Conservation (phyloP, 1,140 invertebrate genomes). For the Bradynema listronoti region DNA sequence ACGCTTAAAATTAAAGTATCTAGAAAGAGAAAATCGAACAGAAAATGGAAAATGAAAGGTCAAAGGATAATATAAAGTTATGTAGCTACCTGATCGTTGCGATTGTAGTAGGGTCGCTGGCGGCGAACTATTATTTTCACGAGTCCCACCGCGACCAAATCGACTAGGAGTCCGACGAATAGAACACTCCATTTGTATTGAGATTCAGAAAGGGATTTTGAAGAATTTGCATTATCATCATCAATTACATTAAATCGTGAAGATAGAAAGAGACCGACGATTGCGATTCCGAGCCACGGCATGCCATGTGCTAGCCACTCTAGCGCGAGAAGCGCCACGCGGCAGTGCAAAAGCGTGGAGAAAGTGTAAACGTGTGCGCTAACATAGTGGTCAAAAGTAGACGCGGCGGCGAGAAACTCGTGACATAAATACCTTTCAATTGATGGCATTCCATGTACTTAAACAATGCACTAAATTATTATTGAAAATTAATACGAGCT, state of each 20-base stretch:
- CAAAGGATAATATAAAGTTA: background rate
- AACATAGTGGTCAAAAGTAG: too few species aligned
- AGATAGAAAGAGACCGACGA: slow-evolving; percentile 32
- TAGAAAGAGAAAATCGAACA: background rate
- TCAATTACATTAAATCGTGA: background rate
- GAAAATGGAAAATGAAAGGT: background rate
- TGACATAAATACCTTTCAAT: too few species aligned
- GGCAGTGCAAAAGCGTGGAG: too few species aligned
- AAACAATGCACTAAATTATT: too few species aligned
- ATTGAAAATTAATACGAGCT: too few species aligned
- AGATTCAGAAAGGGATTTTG: too few species aligned
- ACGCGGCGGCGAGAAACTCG: too few species aligned
- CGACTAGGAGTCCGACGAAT: slow-evolving; percentile 73
- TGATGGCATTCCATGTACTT: too few species aligned
- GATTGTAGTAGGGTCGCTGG: slow-evolving; percentile 68
- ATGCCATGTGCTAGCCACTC: background rate
- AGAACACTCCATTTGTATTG: slow-evolving; percentile 31
- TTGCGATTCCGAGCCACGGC: background rate
- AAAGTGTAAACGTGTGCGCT: too few species aligned
- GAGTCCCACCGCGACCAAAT: slow-evolving; percentile 74
- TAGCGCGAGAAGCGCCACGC: background rate
- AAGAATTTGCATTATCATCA: too few species aligned
- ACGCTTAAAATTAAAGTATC: background rate
- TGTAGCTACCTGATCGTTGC: slow-evolving; percentile 61
- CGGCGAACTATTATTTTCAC: slow-evolving; percentile 73